These are phyloP conservation scores for Thalassaphorura encarpata DNA, from an alignment of 1,140 invertebrate species.

Conservation along the genomic window DNA sequence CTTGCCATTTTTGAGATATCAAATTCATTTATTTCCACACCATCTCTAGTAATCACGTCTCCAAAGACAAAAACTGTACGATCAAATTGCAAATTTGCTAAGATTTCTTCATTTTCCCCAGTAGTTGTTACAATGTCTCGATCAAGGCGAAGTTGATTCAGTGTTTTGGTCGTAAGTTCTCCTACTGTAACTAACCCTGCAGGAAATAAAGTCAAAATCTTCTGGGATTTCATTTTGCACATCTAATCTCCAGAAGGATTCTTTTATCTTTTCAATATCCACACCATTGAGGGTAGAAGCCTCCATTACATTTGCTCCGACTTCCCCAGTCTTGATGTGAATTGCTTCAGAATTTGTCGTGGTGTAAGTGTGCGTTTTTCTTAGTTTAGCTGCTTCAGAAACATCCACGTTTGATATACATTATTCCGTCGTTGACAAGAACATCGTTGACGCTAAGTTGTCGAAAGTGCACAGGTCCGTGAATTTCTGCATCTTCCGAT, in stretches of 20 bases:
- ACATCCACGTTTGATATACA: conserved; percentile 5
- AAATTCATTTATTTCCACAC: not conserved
- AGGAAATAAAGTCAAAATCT: not conserved
- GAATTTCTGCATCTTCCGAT: conserved; percentile 1
- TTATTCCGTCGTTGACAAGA: not conserved
- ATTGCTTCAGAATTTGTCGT: not conserved
- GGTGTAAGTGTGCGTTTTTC: conserved; percentile 8
- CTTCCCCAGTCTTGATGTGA: not conserved
- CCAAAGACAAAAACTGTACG: not conserved
- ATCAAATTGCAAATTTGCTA: not conserved
- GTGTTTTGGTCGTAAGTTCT: conserved; percentile 2
- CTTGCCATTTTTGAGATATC: not conserved
- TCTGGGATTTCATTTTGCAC: not conserved
- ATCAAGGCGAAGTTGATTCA: not conserved
- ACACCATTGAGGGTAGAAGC: not conserved
- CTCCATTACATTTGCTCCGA: not conserved
- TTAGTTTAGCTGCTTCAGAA: conserved; percentile 1
- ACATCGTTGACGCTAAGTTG: conserved; percentile 3
- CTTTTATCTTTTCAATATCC: not conserved
- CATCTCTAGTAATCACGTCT: not conserved
- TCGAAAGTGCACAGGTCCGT: conserved; percentile 4
- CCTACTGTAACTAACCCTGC: not conserved
- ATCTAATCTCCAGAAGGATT: conserved; percentile 1
- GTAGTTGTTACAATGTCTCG: not conserved
- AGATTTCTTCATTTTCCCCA: not conserved